A percentile compares a stretch with the other conserved stretches of the same genome.
These are phyloP conservation scores for Lepidocyrtoides sp. DNA, from an alignment of 2,888 invertebrate species.

Conservation along the genomic window DNA sequence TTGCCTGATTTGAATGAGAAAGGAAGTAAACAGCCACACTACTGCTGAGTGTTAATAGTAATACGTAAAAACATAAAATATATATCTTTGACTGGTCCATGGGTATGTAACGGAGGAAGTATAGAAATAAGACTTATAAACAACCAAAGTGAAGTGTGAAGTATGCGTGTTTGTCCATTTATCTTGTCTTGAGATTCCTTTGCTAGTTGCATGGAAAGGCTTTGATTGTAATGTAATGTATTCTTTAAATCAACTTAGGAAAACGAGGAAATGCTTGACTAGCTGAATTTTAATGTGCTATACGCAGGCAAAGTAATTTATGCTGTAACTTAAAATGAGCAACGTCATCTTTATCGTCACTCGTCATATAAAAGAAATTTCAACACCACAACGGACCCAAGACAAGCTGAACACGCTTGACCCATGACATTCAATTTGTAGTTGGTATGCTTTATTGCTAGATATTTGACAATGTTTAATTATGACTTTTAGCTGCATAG, in stretches of 20 bases:
- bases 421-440: constrained; percentile 47
- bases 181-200: neutral
- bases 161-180: neutral
- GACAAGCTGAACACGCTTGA: constrained; percentile 64
- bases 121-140: neutral
- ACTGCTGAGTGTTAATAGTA: neutral
- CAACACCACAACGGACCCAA: neutral
- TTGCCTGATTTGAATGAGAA: constrained; percentile 63
- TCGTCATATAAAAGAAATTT: neutral
- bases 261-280: constrained; percentile 30
- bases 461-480: no score
- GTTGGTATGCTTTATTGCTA: neutral
- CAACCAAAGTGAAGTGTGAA: neutral
- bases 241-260: no score
- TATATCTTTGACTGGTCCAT: no score
- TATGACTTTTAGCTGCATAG: constrained; percentile 25
- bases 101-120: constrained; percentile 11
- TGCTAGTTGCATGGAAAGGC: neutral
- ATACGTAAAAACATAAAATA: neutral
- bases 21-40: constrained; percentile 46
- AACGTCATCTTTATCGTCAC: constrained; percentile 20
- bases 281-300: neutral
- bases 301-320: neutral
- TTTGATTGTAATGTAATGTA: neutral
- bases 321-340: constrained; percentile 18